phyloP scores from a whole-genome alignment of 2,888 invertebrate genomes.

The Lepidocyrtinus sp. region DNA sequence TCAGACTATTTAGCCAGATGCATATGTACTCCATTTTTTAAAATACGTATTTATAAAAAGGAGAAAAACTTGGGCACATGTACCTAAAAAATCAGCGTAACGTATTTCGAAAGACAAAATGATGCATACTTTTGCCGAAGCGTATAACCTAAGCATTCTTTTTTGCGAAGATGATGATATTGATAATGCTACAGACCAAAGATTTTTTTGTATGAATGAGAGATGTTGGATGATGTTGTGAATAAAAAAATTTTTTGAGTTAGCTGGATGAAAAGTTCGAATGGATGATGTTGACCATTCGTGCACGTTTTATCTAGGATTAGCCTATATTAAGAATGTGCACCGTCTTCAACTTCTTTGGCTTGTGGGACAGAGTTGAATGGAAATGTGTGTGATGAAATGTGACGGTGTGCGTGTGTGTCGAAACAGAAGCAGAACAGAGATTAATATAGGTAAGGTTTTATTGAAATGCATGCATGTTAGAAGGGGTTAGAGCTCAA shows the following conservation, averaged over 20 bases:
- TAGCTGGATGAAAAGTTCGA: not conserved
- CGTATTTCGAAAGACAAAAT: not conserved
- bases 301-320: not conserved
- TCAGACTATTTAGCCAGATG: no score
- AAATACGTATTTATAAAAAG: no score
- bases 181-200: not conserved
- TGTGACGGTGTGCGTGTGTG: conserved; percentile 24
- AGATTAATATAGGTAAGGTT: no score
- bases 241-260: no score
- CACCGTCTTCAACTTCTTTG: conserved; percentile 7
- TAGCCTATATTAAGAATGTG: not conserved
- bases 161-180: conserved; percentile 20
- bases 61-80: not conserved
- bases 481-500: no score
- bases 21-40: no score
- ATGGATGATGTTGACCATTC: not conserved
- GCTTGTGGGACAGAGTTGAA: not conserved
- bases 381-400: conserved; percentile 34
- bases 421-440: no score
- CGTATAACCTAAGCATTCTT: not conserved
- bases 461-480: not conserved
- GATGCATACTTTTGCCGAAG: not conserved
- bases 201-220: conserved; percentile 30
- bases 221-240: conserved; percentile 10
- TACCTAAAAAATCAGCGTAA: no score